Conservation (phyloP, 2,888 invertebrate species). For the Ectemnius continuus region DNA sequence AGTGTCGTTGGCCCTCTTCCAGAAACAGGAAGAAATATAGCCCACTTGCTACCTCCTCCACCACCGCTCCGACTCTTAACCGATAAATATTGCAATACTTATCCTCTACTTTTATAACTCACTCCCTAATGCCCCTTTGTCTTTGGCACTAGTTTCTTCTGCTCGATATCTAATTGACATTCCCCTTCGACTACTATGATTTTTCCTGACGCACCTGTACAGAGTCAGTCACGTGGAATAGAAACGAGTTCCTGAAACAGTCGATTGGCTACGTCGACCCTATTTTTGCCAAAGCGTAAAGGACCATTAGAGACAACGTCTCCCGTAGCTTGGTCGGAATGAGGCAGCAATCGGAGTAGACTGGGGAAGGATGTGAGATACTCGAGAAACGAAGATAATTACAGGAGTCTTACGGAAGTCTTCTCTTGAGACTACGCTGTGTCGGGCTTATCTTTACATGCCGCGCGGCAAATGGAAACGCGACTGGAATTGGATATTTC, state of each 20-base stretch:
- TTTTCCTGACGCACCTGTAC: too few relatives aligned
- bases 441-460: slow-evolving; percentile 53
- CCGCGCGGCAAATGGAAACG: slow-evolving; percentile 16
- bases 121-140: neutral
- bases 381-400: slow-evolving; percentile 51
- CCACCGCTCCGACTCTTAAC: slow-evolving; percentile 62
- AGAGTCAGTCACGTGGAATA: too few relatives aligned
- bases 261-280: too few relatives aligned
- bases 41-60: slow-evolving; percentile 44
- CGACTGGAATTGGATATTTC: slow-evolving; percentile 21
- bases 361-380: slow-evolving; percentile 31
- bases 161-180: too few relatives aligned
- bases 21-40: slow-evolving; percentile 64
- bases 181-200: too few relatives aligned
- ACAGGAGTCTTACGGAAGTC: slow-evolving; percentile 26
- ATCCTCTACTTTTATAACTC: slow-evolving; percentile 68
- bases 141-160: slow-evolving; percentile 6
- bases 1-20: slow-evolving; percentile 71
- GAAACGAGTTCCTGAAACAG: too few relatives aligned
- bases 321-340: too few relatives aligned
- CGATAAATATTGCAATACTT: slow-evolving; percentile 77
- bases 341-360: neutral
- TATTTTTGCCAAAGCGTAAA: too few relatives aligned
- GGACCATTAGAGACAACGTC: too few relatives aligned
- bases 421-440: slow-evolving; percentile 38